Base-by-base conservation (phyloP, 2,888 invertebrate genomes). In the Dusona sp. region DNA sequence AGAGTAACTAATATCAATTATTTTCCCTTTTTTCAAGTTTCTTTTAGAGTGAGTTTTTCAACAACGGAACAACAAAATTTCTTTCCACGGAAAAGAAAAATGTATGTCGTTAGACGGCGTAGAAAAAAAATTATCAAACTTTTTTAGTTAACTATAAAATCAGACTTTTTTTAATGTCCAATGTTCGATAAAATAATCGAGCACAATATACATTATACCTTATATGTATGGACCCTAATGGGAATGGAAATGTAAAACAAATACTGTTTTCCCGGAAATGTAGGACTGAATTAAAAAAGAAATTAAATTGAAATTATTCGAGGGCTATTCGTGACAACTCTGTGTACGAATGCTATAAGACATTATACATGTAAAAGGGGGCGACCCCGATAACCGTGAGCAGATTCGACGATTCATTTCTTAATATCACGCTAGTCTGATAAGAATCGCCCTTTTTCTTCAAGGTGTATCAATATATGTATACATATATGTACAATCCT, bases 381-480 rank as follows among this genome's bases (percentile, higher is more conserved):
- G 75, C 67, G 86, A 88, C 88, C 88, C 80, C 88, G 82, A 88
- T 88, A 68, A 79, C 65, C 48, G 70, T 29, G 75, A 70, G 48
- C 70, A 82, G 84, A 85, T 80, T 84, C 84, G 54, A 86, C 75
- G 83, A 73, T 87, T 88, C 79, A 85, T 88, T 87, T 82, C 83
- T 78, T 61, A 75, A 83, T 75, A 88, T 87, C 86, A 88, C 88
- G 88, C 84, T 36, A 88, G 83, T 79, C 77, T 75, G 84, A 84
- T 86, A 77, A n/a, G 29, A 72, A 85, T 85, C 84, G 54, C 80
- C 36, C 65, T 77, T 83, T 74, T 67, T 78, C 79, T 42, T 65
- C 70, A 42, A 73, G 72, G 45, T 68, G 36, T 70, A 74, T 70
- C 70, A 51, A 42, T 25, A 13, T 48, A 25, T n/a, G 57, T 42